Evolutionary conservation across 1,140 invertebrate genomes (phyloP).

Genomic region (Caenorhabditis inopinata): DNA sequence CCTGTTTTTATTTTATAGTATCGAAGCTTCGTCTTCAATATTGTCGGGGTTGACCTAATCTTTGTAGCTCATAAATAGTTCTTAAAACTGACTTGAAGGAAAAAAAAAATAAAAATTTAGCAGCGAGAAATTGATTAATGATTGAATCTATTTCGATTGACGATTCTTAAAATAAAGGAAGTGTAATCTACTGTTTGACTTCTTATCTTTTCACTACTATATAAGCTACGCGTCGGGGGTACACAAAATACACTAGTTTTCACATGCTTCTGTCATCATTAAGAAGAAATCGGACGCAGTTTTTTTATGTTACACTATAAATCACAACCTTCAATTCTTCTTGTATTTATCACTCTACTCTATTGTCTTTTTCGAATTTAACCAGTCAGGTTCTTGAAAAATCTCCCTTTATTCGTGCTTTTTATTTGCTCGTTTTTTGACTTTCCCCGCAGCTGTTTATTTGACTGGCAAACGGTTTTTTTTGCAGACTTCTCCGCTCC

Average conservation of each 20-base stretch:
- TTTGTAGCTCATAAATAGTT: too few relatives aligned
- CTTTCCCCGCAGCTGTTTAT: slow-evolving; percentile 5
- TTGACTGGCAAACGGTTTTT: slow-evolving; percentile 24
- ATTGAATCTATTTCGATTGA: too few relatives aligned
- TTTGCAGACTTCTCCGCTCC: not conserved
- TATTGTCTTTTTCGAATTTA: not conserved
- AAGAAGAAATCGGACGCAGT: not conserved
- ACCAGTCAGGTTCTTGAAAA: not conserved
- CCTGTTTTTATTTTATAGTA: too few relatives aligned
- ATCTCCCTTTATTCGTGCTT: not conserved
- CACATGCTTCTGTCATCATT: not conserved
- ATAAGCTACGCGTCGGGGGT: not conserved
- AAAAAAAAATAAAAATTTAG: too few relatives aligned
- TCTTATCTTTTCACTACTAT: too few relatives aligned
- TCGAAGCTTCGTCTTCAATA: too few relatives aligned
- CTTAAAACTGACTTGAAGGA: too few relatives aligned
- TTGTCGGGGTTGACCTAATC: too few relatives aligned
- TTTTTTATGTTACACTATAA: not conserved
- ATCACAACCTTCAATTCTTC: not conserved
- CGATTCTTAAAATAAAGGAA: too few relatives aligned
- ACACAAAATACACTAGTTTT: not conserved
- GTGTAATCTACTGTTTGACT: too few relatives aligned
- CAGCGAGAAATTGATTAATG: too few relatives aligned
- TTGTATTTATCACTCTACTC: not conserved
- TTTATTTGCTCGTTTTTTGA: slow-evolving; percentile 12